Conservation (phyloP, 64 coral and sea anemone species). For the Dendronephthya gigantea region DNA sequence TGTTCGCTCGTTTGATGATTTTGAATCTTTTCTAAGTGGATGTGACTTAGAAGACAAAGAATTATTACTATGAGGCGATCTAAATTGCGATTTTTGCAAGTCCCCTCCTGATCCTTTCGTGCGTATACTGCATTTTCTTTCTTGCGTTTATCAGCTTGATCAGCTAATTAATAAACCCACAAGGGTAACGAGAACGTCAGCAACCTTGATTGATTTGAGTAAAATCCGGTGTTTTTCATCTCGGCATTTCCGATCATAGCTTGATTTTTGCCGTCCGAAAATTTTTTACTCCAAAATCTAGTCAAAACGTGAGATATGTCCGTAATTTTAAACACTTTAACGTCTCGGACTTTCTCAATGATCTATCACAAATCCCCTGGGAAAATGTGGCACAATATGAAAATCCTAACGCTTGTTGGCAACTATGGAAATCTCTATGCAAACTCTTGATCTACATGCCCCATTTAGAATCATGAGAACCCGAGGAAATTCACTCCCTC, state of each 20-base stretch:
- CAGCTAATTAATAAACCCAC: conserved; percentile 21
- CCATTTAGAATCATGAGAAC: not conserved
- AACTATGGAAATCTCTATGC: not conserved
- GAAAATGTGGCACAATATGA: not conserved
- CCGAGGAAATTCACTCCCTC: too few species aligned
- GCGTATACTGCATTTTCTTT: conserved; percentile 13
- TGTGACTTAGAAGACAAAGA: conserved; percentile 30
- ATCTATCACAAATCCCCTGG: not conserved
- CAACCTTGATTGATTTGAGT: conserved; percentile 15
- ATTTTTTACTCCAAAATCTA: not conserved
- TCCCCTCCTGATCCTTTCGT: not conserved
- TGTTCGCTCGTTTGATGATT: not conserved
- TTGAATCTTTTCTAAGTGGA: conserved; percentile 19
- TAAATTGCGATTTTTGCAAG: conserved; percentile 3
- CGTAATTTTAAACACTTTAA: not conserved
- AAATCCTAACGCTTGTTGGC: not conserved
- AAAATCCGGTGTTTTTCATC: conserved; percentile 5
- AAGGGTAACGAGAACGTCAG: conserved; percentile 8
- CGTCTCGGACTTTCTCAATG: not conserved
- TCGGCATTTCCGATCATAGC: conserved; percentile 18
- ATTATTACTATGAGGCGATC: not conserved
- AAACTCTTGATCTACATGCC: not conserved
- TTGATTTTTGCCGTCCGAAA: conserved; percentile 1
- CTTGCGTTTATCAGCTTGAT: conserved; percentile 15
- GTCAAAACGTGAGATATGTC: not conserved